A percentile compares a stretch with the other conserved stretches of the same genome.
Evolutionary conservation across 2,113 vertebrate genomes (phyloP).

Genomic region (Hystrix cristata): DNA sequence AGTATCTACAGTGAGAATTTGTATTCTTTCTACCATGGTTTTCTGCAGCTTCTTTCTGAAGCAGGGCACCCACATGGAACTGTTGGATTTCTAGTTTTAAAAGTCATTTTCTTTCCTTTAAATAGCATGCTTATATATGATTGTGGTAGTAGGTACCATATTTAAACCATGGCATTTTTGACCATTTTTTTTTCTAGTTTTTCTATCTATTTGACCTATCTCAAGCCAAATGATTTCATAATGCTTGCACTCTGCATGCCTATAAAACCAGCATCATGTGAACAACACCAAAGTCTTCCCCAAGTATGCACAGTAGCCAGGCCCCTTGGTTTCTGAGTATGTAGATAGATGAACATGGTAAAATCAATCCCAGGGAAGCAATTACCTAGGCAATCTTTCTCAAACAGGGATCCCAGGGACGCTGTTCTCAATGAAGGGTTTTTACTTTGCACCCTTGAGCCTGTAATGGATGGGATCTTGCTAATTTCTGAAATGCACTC

Average conservation of each 20-base stretch:
- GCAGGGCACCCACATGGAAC: background rate
- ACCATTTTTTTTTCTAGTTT: constrained; percentile 1
- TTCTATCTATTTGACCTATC: constrained; percentile 10
- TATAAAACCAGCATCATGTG: background rate
- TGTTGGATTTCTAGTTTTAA: background rate
- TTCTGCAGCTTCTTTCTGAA: constrained; percentile 6
- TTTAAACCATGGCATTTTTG: background rate
- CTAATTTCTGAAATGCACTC: background rate
- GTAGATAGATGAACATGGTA: background rate
- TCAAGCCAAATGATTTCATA: background rate
- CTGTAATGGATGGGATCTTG: background rate
- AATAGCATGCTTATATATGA: background rate
- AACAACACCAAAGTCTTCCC: background rate
- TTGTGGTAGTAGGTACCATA: background rate
- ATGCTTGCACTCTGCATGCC: background rate
- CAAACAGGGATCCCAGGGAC: too few species aligned
- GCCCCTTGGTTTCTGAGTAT: background rate
- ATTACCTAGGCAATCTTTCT: too few species aligned
- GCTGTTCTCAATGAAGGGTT: too few species aligned
- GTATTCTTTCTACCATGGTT: background rate
- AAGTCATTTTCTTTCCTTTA: background rate
- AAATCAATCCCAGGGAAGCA: too few species aligned
- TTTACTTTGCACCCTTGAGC: too few species aligned
- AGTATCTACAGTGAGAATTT: background rate
- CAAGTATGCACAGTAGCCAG: background rate